These are phyloP conservation scores for Orius insidiosus DNA, from an alignment of 1,140 invertebrate genomes.

Conservation along the genomic window DNA sequence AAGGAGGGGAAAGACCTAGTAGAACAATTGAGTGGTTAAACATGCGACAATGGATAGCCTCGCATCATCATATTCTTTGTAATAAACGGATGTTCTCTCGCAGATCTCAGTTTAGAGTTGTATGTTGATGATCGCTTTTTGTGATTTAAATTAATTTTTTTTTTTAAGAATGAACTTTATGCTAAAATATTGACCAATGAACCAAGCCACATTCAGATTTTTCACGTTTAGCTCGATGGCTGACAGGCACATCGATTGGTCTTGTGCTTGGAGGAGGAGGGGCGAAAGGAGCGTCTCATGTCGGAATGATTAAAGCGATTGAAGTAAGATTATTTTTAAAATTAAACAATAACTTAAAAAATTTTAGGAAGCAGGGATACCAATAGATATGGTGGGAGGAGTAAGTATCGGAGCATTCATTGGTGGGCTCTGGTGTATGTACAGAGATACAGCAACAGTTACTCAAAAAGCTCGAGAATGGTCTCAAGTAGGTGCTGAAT, in stretches of 20 bases:
- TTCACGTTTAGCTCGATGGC: conserved; percentile 83
- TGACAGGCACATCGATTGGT: conserved; percentile 88
- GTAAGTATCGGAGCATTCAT: conserved; percentile 96
- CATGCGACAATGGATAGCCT: conserved; percentile 87
- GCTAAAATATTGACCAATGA: conserved; percentile 70
- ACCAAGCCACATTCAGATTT: conserved; percentile 91
- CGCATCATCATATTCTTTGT: conserved; percentile 94
- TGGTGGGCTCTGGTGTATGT: conserved; percentile 90
- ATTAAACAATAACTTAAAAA: not conserved
- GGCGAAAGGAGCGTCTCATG: conserved; percentile 84
- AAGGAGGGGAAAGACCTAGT: conserved; percentile 64
- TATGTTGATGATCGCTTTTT: not conserved
- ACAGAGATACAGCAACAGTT: conserved; percentile 76
- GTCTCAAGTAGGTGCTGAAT: conserved; percentile 53
- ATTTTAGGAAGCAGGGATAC: conserved; percentile 76
- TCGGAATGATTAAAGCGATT: conserved; percentile 89
- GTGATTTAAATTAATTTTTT: conserved; percentile 12
- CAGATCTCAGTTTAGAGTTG: conserved; percentile 36
- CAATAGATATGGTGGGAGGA: conserved; percentile 95
- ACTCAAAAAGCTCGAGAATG: conserved; percentile 89
- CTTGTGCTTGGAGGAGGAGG: conserved; percentile 92
- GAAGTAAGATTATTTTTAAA: conserved; percentile 31
- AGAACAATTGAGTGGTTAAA: conserved; percentile 95
- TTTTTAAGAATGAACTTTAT: conserved; percentile 70
- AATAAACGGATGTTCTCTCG: conserved; percentile 85